phyloP scores from a whole-genome alignment of 2,797 vertebrate species.

The Anomalospiza imberbis region DNA sequence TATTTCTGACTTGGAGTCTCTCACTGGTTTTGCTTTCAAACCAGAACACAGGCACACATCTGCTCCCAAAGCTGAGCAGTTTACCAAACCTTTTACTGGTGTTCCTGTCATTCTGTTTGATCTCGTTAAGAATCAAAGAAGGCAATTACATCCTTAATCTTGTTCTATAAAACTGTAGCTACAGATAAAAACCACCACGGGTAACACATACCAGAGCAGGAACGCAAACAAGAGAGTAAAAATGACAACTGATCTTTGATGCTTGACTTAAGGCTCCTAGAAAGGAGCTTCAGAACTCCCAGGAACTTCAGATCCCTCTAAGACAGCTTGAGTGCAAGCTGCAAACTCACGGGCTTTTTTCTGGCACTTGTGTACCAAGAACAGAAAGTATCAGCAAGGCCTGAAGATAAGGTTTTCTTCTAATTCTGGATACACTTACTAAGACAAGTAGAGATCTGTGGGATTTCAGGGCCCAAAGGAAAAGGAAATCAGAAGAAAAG shows the following conservation, averaged over 20 bases:
- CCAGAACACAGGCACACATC: too few species aligned
- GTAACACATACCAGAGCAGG: background rate
- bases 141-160: constrained; percentile 57
- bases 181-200: background rate
- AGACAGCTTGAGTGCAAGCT: background rate
- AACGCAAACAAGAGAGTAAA: background rate
- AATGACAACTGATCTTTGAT: background rate
- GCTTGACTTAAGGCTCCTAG: background rate
- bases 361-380: background rate
- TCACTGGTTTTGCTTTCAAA: too few species aligned
- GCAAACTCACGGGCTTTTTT: background rate
- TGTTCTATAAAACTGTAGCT: background rate
- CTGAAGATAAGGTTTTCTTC: constrained; percentile 1
- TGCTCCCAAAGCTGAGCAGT: background rate
- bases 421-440: background rate
- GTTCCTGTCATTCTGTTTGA: background rate
- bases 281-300: constrained; percentile 17
- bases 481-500: background rate
- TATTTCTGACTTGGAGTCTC: too few species aligned
- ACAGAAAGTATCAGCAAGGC: background rate
- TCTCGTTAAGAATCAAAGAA: constrained; percentile 22
- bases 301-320: background rate
- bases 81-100: background rate
- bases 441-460: background rate
- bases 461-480: background rate